A percentile compares a stretch with the other conserved stretches of the same genome.
phyloP scores from a whole-genome alignment of 2,888 invertebrate genomes.

The Drosophila paranaensis region DNA sequence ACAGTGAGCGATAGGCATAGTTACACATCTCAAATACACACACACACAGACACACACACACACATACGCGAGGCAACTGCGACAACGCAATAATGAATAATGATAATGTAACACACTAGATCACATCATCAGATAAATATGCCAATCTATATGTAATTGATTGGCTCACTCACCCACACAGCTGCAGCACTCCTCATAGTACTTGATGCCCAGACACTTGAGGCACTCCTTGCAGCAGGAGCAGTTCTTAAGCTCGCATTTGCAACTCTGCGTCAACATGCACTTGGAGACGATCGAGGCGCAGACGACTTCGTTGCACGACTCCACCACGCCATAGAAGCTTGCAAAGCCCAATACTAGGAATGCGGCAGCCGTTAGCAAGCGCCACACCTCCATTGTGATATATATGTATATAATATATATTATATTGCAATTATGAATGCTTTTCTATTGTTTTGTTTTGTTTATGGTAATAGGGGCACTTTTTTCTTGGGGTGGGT shows the following conservation, averaged over 20 bases:
- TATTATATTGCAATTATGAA: conserved; percentile 2
- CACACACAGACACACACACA: conserved; percentile 20
- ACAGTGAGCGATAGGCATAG: conserved; percentile 29
- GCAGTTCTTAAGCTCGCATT: conserved; percentile 96
- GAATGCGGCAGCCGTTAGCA: conserved; percentile 71
- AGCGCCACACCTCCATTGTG: conserved; percentile 76
- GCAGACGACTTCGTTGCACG: conserved; percentile 97
- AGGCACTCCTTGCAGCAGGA: conserved; percentile 98
- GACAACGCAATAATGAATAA: conserved; percentile 53
- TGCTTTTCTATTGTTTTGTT: conserved; percentile 11
- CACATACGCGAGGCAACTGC: conserved; percentile 28
- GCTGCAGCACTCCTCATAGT: conserved; percentile 97
- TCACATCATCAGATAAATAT: conserved; percentile 60
- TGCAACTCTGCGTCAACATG: conserved; percentile 97
- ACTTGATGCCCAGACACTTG: conserved; percentile 91
- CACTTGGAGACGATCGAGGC: conserved; percentile 98
- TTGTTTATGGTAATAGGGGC: conserved; percentile 12
- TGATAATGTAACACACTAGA: conserved; percentile 47
- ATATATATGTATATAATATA: conserved; percentile 8
- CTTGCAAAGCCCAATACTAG: conserved; percentile 73
- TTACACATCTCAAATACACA: conserved; percentile 51
- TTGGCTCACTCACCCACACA: conserved; percentile 96
- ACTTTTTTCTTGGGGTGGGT: conserved; percentile 1
- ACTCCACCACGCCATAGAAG: conserved; percentile 76
- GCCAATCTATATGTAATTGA: background rate